Evolutionary conservation across 2,888 invertebrate species (phyloP).

Genomic region (Thecocarcelia acutangulata): DNA sequence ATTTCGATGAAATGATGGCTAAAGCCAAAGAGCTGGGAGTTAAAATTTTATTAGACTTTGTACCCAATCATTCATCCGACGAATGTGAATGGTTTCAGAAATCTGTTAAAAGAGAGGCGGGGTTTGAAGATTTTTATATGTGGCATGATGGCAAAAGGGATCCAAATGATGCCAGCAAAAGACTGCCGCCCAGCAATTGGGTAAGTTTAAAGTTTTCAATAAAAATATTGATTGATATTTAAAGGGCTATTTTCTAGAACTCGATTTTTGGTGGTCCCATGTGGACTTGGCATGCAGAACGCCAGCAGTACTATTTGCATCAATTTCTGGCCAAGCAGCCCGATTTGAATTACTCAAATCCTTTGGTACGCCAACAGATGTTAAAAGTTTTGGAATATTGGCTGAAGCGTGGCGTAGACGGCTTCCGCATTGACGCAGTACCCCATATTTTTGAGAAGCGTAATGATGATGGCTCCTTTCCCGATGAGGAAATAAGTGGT

Average conservation of each 20-base stretch:
- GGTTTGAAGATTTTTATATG: slow-evolving; percentile 88
- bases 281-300: slow-evolving; percentile 85
- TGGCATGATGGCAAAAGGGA: slow-evolving; percentile 86
- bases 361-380: slow-evolving; percentile 82
- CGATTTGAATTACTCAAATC: slow-evolving; percentile 85
- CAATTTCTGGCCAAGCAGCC: slow-evolving; percentile 84
- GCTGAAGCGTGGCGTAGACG: slow-evolving; percentile 89
- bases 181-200: slow-evolving; percentile 74
- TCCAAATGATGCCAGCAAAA: slow-evolving; percentile 54
- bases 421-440: slow-evolving; percentile 87
- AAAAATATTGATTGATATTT: not conserved
- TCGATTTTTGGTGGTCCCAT: slow-evolving; percentile 82
- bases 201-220: slow-evolving; percentile 50
- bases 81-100: slow-evolving; percentile 92
- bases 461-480: slow-evolving; percentile 74
- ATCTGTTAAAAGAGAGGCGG: slow-evolving; percentile 84
- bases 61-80: slow-evolving; percentile 88
- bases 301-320: slow-evolving; percentile 85
- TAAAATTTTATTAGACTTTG: slow-evolving; percentile 85
- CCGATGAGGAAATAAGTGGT: slow-evolving; percentile 83
- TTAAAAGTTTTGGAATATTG: slow-evolving; percentile 86
- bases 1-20: slow-evolving; percentile 85
- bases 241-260: slow-evolving; percentile 60
- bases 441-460: slow-evolving; percentile 83
- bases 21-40: slow-evolving; percentile 84